phyloP scores from a whole-genome alignment of 2,113 vertebrate species.

The Rhinopomastus cyanomelas region DNA sequence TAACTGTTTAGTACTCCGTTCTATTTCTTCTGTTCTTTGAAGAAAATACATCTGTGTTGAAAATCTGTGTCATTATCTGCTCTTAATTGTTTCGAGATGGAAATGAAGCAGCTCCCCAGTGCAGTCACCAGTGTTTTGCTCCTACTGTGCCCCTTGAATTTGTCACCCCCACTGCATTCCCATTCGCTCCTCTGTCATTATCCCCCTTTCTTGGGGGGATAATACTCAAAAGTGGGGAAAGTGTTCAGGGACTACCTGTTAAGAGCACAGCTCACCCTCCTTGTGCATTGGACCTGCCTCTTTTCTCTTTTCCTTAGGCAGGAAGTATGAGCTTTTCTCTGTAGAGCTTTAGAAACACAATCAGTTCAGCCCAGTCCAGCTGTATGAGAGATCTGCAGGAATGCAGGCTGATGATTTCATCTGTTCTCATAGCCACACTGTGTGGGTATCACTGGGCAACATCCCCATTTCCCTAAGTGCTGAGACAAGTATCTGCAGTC shows the following conservation, averaged over 20 bases:
- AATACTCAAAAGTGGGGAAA: not conserved
- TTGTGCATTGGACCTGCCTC: not conserved
- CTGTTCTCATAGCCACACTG: not conserved
- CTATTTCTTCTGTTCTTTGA: constrained; percentile 42
- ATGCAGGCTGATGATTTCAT: not conserved
- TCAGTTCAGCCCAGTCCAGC: not conserved
- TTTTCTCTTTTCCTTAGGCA: not conserved
- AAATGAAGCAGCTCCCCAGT: not conserved
- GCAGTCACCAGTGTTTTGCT: not conserved
- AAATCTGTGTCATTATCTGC: constrained; percentile 19
- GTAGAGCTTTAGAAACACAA: not conserved
- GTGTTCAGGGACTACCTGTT: not conserved
- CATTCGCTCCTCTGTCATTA: not conserved
- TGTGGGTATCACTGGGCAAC: not conserved
- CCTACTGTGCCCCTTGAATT: not conserved
- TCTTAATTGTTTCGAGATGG: constrained; percentile 32
- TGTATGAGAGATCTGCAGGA: not conserved
- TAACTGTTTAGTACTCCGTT: constrained; percentile 16
- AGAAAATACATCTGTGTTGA: constrained; percentile 29
- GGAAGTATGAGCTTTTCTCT: not conserved
- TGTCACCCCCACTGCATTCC: not conserved
- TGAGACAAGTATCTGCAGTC: not conserved
- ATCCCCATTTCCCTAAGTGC: not conserved
- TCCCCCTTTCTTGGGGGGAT: not conserved
- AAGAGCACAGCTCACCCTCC: not conserved